These are phyloP conservation scores for Apis mellifera DNA, from an alignment of 1,140 invertebrate species.

Conservation along the genomic window DNA sequence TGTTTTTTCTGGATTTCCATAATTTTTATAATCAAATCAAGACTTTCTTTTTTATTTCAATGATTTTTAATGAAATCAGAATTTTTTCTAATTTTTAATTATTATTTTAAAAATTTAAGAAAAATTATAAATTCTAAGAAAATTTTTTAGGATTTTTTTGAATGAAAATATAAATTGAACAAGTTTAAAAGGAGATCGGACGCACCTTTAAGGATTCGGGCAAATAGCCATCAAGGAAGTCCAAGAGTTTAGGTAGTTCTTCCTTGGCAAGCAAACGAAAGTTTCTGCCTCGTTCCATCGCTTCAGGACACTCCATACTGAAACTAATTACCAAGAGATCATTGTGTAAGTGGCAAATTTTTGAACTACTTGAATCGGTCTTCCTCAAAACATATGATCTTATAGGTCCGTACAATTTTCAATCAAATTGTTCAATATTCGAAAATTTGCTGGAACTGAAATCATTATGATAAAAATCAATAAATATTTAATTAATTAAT, in stretches of 20 bases:
- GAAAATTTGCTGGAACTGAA: too few relatives aligned
- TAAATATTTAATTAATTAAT: too few relatives aligned
- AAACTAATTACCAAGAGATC: constrained; percentile 67
- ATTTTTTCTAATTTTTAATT: too few relatives aligned
- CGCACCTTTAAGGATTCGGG: constrained; percentile 91
- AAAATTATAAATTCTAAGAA: neutral
- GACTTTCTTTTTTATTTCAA: too few relatives aligned
- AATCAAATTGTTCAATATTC: too few relatives aligned
- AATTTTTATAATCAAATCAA: too few relatives aligned
- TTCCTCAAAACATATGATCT: constrained; percentile 18
- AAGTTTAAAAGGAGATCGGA: neutral
- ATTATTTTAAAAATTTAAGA: neutral
- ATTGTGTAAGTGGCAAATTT: constrained; percentile 40
- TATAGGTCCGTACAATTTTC: neutral
- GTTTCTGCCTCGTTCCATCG: constrained; percentile 85
- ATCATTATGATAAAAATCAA: too few relatives aligned
- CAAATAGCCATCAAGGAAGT: constrained; percentile 88
- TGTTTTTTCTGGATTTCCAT: too few relatives aligned
- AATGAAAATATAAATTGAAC: neutral
- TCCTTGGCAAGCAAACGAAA: constrained; percentile 91
- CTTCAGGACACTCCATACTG: constrained; percentile 77
- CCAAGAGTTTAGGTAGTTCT: constrained; percentile 89
- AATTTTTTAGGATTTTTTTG: neutral
- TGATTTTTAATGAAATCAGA: too few relatives aligned
- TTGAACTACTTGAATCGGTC: too few relatives aligned